Evolutionary conservation across 2,888 invertebrate species (phyloP).

Genomic region (Elysia crispata): DNA sequence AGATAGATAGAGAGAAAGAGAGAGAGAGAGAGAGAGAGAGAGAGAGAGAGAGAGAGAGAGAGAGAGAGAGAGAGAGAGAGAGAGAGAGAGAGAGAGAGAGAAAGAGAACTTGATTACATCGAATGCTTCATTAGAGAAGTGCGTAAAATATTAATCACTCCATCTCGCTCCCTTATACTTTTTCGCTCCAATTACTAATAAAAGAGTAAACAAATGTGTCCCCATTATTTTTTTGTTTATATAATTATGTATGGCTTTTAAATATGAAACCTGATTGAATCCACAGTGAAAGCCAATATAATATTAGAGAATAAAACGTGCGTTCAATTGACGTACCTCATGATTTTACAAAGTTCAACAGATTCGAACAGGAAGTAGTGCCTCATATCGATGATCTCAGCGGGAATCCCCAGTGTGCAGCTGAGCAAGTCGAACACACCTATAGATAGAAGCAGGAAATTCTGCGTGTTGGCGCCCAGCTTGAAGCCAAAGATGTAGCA

Average conservation of each 20-base stretch:
- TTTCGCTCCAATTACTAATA: no score
- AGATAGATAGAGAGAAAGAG: conserved; percentile 13
- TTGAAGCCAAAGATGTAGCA: conserved; percentile 34
- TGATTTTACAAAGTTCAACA: conserved; percentile 6
- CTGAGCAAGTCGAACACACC: conserved; percentile 38
- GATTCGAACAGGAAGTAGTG: conserved; percentile 39
- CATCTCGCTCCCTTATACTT: no score
- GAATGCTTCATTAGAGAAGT: no score
- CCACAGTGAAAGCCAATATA: no score
- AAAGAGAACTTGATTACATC: conserved; percentile 14
- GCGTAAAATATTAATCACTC: no score
- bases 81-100: conserved; percentile 27
- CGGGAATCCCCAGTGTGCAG: conserved; percentile 31
- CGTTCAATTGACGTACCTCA: conserved; percentile 32
- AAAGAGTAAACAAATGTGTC: no score
- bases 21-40: conserved; percentile 20
- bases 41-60: conserved; percentile 22
- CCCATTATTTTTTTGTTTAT: no score
- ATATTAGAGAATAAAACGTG: background rate
- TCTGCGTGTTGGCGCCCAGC: conserved; percentile 24
- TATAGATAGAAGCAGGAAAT: conserved; percentile 33
- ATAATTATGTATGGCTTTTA: no score
- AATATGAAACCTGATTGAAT: no score
- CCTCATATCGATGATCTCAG: conserved; percentile 41
- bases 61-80: conserved; percentile 33